phyloP scores from a whole-genome alignment of 2,888 invertebrate genomes.

The Atrina japonica region DNA sequence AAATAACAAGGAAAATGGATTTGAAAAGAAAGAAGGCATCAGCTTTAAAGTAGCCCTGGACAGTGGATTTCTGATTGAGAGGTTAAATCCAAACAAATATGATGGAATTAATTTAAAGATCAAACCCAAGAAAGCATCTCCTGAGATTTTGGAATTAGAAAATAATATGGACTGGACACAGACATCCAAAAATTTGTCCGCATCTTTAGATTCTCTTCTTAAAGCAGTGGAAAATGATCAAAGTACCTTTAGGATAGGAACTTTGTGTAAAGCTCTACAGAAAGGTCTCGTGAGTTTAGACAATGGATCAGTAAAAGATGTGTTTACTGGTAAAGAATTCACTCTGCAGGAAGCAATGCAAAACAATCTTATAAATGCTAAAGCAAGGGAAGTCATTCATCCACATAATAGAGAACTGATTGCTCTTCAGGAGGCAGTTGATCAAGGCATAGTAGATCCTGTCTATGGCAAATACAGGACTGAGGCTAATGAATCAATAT shows the following conservation, averaged over 20 bases:
- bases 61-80: slow-evolving; percentile 23
- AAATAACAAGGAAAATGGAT: slow-evolving; percentile 2
- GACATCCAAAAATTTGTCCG: slow-evolving; percentile 64
- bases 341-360: slow-evolving; percentile 82
- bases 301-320: slow-evolving; percentile 55
- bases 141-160: slow-evolving; percentile 33
- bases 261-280: slow-evolving; percentile 58
- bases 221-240: slow-evolving; percentile 56
- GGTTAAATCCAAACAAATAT: slow-evolving; percentile 8
- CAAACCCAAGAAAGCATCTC: background rate
- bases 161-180: slow-evolving; percentile 53
- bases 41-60: slow-evolving; percentile 19
- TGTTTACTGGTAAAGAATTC: slow-evolving; percentile 59
- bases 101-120: background rate
- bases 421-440: slow-evolving; percentile 65
- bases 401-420: slow-evolving; percentile 84
- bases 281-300: slow-evolving; percentile 53
- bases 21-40: slow-evolving; percentile 2
- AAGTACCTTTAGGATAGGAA: slow-evolving; percentile 55
- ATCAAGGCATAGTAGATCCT: slow-evolving; percentile 58
- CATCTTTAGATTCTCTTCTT: slow-evolving; percentile 67
- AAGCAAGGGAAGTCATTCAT: slow-evolving; percentile 61
- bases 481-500: slow-evolving; percentile 53
- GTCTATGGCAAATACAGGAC: slow-evolving; percentile 62
- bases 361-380: slow-evolving; percentile 81